Evolutionary conservation across 2,888 invertebrate species (phyloP).

Genomic region (Dioctria rufipes): DNA sequence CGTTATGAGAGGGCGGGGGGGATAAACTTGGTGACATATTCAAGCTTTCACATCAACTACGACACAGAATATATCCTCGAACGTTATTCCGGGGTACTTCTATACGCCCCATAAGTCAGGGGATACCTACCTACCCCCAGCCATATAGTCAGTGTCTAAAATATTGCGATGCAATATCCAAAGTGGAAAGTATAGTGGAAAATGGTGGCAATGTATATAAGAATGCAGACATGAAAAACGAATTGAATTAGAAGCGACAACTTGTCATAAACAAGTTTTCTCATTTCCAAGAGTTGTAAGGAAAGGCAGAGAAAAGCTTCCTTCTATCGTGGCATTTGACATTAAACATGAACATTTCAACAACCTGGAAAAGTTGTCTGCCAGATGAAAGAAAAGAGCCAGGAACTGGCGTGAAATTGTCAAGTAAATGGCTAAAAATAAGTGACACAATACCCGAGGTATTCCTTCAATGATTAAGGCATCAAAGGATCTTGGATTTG

Average conservation of each 20-base stretch:
- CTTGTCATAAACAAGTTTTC: slow-evolving; percentile 54
- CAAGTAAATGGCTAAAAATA: neutral
- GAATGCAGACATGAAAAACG: slow-evolving; percentile 37
- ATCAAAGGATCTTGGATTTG: too few species aligned
- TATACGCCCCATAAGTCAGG: neutral
- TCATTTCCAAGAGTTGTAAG: slow-evolving; percentile 46
- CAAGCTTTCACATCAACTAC: slow-evolving; percentile 40
- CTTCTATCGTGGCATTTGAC: slow-evolving; percentile 31
- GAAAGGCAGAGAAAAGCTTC: slow-evolving; percentile 31
- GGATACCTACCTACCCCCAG: neutral
- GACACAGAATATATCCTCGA: neutral
- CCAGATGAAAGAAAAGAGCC: neutral
- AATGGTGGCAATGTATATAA: slow-evolving; percentile 1
- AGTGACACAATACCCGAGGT: neutral
- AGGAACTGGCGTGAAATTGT: neutral
- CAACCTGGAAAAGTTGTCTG: neutral
- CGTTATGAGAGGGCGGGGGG: neutral
- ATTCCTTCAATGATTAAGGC: neutral
- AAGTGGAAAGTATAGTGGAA: slow-evolving; percentile 1
- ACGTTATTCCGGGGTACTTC: neutral
- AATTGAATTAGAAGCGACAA: slow-evolving; percentile 55
- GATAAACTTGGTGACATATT: slow-evolving; percentile 49
- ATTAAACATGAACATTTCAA: slow-evolving; percentile 46
- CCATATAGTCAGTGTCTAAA: slow-evolving; percentile 22
- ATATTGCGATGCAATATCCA: slow-evolving; percentile 12